Evolutionary conservation across 2,797 vertebrate species (phyloP).

Genomic region (Pristis pectinata): DNA sequence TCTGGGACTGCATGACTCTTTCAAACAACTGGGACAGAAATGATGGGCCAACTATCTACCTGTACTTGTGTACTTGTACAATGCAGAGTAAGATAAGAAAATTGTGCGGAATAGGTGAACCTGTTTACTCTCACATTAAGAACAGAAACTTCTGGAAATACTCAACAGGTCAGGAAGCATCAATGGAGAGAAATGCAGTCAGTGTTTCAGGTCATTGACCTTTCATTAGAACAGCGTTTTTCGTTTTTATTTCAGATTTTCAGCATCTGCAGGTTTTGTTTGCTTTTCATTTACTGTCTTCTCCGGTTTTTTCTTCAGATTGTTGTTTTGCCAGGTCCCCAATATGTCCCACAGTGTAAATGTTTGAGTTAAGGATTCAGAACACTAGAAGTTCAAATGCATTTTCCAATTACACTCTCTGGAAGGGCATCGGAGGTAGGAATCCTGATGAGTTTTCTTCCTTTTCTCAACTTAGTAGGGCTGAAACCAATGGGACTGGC

Average conservation of each 20-base stretch:
- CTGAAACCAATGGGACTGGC: not conserved
- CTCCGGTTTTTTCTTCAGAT: not conserved
- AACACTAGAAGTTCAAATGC: too few relatives aligned
- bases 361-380: not conserved
- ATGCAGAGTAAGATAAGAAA: not conserved
- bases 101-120: not conserved
- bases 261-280: too few relatives aligned
- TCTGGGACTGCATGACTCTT: not conserved
- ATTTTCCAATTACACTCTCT: not conserved
- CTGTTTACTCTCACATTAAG: not conserved
- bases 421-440: too few relatives aligned
- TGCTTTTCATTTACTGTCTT: too few relatives aligned
- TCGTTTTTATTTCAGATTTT: too few relatives aligned
- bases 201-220: too few relatives aligned
- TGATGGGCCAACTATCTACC: not conserved
- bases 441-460: not conserved
- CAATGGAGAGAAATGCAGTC: too few relatives aligned
- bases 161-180: too few relatives aligned
- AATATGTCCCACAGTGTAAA: not conserved
- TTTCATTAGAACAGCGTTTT: too few relatives aligned
- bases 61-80: not conserved
- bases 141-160: too few relatives aligned
- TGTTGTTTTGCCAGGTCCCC: not conserved
- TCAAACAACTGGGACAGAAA: not conserved
- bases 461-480: not conserved